These are phyloP conservation scores for Aphis gossypii DNA, from an alignment of 1,140 invertebrate species.

Conservation along the genomic window DNA sequence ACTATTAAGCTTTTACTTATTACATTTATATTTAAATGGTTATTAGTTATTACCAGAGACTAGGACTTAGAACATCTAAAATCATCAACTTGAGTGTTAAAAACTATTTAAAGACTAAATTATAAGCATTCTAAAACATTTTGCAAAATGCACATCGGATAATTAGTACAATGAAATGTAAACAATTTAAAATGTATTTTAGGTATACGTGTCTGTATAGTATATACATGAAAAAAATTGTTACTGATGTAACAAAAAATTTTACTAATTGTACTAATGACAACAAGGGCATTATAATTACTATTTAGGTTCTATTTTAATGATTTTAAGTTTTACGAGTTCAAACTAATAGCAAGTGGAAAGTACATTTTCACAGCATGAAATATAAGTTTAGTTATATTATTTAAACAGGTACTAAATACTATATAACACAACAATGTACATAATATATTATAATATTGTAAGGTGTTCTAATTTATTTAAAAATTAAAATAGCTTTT, in stretches of 20 bases:
- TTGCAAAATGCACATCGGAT: too few species aligned
- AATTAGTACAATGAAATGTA: neutral
- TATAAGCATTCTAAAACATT: neutral
- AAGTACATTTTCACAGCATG: neutral
- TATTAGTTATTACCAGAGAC: too few species aligned
- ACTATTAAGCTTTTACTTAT: too few species aligned
- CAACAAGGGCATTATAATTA: neutral
- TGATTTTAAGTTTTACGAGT: too few species aligned
- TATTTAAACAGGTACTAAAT: neutral
- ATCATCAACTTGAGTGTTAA: neutral
- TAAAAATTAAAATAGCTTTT: neutral
- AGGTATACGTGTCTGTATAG: neutral
- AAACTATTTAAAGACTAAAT: too few species aligned
- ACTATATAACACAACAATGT: neutral
- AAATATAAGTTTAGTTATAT: neutral
- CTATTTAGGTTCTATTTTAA: neutral
- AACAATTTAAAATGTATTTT: neutral
- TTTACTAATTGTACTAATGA: neutral
- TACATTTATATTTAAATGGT: too few species aligned
- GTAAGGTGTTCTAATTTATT: neutral
- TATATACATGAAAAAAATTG: neutral
- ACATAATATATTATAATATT: neutral
- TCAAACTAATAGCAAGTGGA: too few species aligned
- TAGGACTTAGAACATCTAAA: too few species aligned
- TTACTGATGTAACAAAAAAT: too few species aligned